Base-by-base conservation (phyloP, 2,113 vertebrate species). In the Plecturocebus donacophilus region DNA sequence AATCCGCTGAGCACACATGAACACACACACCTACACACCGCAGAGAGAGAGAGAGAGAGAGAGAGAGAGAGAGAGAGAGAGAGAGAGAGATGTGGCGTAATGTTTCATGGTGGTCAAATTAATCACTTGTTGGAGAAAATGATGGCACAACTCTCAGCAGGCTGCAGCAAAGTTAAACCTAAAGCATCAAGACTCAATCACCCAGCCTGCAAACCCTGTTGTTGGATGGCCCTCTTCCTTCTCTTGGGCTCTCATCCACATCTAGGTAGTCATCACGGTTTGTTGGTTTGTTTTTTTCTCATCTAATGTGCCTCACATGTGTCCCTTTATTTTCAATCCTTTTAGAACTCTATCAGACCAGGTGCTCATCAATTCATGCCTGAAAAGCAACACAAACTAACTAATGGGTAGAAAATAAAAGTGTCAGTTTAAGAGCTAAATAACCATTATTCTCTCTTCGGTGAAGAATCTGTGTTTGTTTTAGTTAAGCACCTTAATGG, bases 281-380 rank as follows among this genome's bases (percentile, higher is more conserved):
- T 94, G 54, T 87, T 92, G 54, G 71, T 66, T 97, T 90, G 68
- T 52, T 17, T 94, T 94, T 97, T 94, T 92, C 86, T 95, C 61
- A 81, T 52, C 86, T 96, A 96, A 94, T 85, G 92, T 81, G 93
- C 77, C 86, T 87, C 91, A 93, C 81, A 97, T 56, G 94, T 97
- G 89, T 92, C 71, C 27, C 56, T 97, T 79, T 97, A 84, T 96
- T 96, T 93, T 93, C 14, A n/a, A 40, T 85, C 76, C 52, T 94
- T 56, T 93, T 85, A 71, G 17, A 14, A n/a, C 17, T 92, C 40
- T 58, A 79, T 90, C 58, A 94, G 81, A 85, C 61, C 82, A 94
- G 82, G 92, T 92, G 64, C 71, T 96, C 64, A 92, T 94, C 84
- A 97, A 90, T 80, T 92, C 85, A 88, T 85, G 95, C 95, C 20